phyloP scores from a whole-genome alignment of 2,797 vertebrate species.

The Crenichthys baileyi region DNA sequence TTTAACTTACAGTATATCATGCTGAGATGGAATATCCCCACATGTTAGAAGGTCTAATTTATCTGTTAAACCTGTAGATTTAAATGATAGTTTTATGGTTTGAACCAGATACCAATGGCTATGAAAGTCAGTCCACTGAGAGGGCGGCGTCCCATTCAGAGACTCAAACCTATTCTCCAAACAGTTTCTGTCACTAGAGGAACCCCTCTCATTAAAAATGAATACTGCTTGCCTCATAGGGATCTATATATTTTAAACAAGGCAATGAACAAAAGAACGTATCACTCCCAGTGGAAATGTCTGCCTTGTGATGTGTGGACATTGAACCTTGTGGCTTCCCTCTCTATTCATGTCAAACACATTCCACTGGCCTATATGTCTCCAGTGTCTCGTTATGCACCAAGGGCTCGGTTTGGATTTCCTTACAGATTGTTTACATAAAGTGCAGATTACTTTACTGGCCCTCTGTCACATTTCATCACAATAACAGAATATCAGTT shows the following conservation, averaged over 20 bases:
- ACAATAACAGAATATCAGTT: slow-evolving; percentile 46
- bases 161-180: slow-evolving; percentile 27
- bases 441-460: slow-evolving; percentile 58
- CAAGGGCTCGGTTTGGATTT: slow-evolving; percentile 59
- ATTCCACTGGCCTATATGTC: slow-evolving; percentile 36
- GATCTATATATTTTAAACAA: slow-evolving; percentile 8
- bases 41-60: background rate
- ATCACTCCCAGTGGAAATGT: background rate
- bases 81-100: background rate
- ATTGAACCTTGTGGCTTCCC: slow-evolving; percentile 11
- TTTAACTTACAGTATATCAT: background rate
- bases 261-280: slow-evolving; percentile 6
- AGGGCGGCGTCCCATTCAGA: background rate
- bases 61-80: background rate
- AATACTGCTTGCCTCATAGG: slow-evolving; percentile 8
- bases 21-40: background rate
- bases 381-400: slow-evolving; percentile 50
- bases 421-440: slow-evolving; percentile 69
- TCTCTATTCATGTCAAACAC: slow-evolving; percentile 36
- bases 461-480: slow-evolving; percentile 24
- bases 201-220: slow-evolving; percentile 52
- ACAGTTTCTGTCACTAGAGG: slow-evolving; percentile 40
- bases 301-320: background rate
- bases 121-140: slow-evolving; percentile 29
- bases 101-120: slow-evolving; percentile 11